phyloP scores from a whole-genome alignment of 2,888 invertebrate species.

The Leucoptera coffeella region DNA sequence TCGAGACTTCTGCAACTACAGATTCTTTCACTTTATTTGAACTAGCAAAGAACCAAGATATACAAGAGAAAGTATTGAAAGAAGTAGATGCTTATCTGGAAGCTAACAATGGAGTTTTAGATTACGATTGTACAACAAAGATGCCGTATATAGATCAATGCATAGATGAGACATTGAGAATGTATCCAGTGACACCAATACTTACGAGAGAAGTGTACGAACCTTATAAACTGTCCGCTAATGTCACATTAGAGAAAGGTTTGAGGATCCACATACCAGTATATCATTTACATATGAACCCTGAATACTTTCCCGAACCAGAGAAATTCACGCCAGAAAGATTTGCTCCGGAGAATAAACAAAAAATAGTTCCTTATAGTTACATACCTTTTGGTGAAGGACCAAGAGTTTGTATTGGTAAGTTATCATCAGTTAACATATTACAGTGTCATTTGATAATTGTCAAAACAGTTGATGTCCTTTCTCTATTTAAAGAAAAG shows the following conservation, averaged over 20 bases:
- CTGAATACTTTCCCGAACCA: slow-evolving; percentile 5
- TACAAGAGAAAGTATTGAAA: slow-evolving; percentile 27
- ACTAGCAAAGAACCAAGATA: slow-evolving; percentile 27
- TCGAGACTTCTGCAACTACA: slow-evolving; percentile 44
- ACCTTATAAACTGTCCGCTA: slow-evolving; percentile 1
- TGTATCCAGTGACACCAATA: slow-evolving; percentile 22
- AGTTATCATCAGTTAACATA: too few relatives aligned
- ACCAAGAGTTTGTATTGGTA: slow-evolving; percentile 27
- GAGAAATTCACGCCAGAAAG: slow-evolving; percentile 4
- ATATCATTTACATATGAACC: slow-evolving; percentile 4
- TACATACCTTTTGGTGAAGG: slow-evolving; percentile 34
- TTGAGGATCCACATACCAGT: slow-evolving; percentile 4
- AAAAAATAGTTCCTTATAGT: slow-evolving; percentile 17
- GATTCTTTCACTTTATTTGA: slow-evolving; percentile 38
- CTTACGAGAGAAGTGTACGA: slow-evolving; percentile 13
- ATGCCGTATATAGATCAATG: slow-evolving; percentile 40
- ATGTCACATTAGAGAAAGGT: slow-evolving; percentile 2
- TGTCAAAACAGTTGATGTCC: too few relatives aligned
- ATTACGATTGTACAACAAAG: slow-evolving; percentile 32
- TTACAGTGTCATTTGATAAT: too few relatives aligned
- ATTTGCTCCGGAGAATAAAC: slow-evolving; percentile 11
- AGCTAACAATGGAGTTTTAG: slow-evolving; percentile 20
- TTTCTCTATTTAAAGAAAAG: too few relatives aligned
- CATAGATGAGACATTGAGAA: slow-evolving; percentile 29
- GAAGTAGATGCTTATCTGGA: slow-evolving; percentile 24